These are phyloP conservation scores for Caenorhabditis briggsae DNA, from an alignment of 1,140 invertebrate species.

Conservation along the genomic window DNA sequence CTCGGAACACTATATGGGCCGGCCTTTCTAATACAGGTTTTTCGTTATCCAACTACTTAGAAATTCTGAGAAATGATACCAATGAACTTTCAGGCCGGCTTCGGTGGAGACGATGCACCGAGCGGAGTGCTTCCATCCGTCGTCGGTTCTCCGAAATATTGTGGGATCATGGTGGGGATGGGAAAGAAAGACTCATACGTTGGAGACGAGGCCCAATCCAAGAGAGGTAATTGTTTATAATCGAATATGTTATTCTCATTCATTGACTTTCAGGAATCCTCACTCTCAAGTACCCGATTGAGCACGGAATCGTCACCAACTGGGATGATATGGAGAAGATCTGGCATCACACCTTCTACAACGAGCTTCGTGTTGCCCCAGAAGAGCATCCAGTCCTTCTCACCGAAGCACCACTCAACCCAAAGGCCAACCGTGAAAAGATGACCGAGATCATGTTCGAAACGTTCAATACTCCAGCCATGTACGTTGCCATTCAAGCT, in stretches of 20 bases:
- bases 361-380: conserved; percentile 91
- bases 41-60: too few relatives aligned
- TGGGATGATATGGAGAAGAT: conserved; percentile 98
- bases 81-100: too few relatives aligned
- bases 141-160: conserved; percentile 81
- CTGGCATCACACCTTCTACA: conserved; percentile 96
- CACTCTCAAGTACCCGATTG: conserved; percentile 94
- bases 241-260: background rate
- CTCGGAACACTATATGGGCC: too few relatives aligned
- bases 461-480: conserved; percentile 82
- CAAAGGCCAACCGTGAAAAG: conserved; percentile 91
- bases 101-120: conserved; percentile 83
- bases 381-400: conserved; percentile 92
- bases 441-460: conserved; percentile 97
- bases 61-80: too few relatives aligned
- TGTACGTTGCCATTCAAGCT: conserved; percentile 79
- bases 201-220: conserved; percentile 78
- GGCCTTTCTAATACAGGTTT: too few relatives aligned
- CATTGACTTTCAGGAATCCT: conserved; percentile 82
- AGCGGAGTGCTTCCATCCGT: conserved; percentile 82
- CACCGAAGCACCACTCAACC: conserved; percentile 92
- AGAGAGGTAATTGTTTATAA: conserved; percentile 74
- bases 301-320: conserved; percentile 93
- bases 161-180: conserved; percentile 79
- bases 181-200: conserved; percentile 80